Base-by-base conservation (phyloP, 1,140 invertebrate genomes). In the Diorhabda elongata region DNA sequence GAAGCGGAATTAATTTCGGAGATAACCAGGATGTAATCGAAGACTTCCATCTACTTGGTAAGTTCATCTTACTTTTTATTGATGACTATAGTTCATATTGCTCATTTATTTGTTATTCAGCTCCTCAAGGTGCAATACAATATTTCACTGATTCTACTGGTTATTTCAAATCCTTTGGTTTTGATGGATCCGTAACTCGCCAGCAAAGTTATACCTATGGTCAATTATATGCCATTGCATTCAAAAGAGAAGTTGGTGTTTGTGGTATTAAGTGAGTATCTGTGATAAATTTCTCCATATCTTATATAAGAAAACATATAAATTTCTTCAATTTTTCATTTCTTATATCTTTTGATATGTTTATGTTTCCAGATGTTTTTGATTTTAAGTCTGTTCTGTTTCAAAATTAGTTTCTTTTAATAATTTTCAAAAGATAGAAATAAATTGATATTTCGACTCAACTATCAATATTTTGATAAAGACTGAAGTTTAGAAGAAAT, bases 61-160 rank as follows among this genome's bases (percentile, higher is more conserved):
- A 68, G 69, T n/a, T 6, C 8, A 61, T n/a, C 59, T 11, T 42
- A 7, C 26, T 26, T 8, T 61, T 61, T 56, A 6, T 56, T 56
- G 6, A 56, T 56, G 52, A 56, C n/a, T 7, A 7, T 56, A 7
- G 52, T 7, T 56, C 2, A 56, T 7, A 56, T 56, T 6, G 6
- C 6, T 56, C 1, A n/a, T 6, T 59, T 59, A 11, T 64, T 47
- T 45, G 65, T 62, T 75, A 26, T 74, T 44, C 76, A 87, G 88
- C 88, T 3, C 89, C 89, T 0, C 78, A 83, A 1, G 87, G 87
- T 47, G 89, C 87, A 69, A 81, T 89, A 9, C 88, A 90, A 70
- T 90, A 88, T 79, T 89, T 84, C 74, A 86, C 85, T 0, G 85
- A 87, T 56, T 69, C 81, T 5, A 73, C 79, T 1, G 88, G 87